Evolutionary conservation across 1,140 invertebrate species (phyloP).

Genomic region (Calephelis virginiensis): DNA sequence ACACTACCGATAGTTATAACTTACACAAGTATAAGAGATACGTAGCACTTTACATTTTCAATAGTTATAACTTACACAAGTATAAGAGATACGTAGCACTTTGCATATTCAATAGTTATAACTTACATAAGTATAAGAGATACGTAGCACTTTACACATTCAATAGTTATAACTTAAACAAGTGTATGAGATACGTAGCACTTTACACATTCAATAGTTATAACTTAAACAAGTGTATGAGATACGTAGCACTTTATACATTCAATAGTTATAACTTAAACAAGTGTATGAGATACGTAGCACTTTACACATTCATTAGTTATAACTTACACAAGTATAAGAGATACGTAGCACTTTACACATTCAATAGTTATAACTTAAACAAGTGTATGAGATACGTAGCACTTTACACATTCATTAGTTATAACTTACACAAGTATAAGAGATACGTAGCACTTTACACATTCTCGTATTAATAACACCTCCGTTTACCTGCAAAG

Average conservation of each 20-base stretch:
- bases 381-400: no score
- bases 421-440: conserved; percentile 11
- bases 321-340: conserved; percentile 5
- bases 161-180: conserved; percentile 3
- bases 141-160: conserved; percentile 33
- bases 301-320: conserved; percentile 35
- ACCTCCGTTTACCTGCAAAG: conserved; percentile 44
- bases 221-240: background rate
- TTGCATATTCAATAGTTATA: conserved; percentile 31
- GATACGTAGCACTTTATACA: conserved; percentile 33
- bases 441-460: conserved; percentile 26
- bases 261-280: background rate
- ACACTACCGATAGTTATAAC: conserved; percentile 3
- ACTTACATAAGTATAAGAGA: background rate
- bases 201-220: conserved; percentile 33
- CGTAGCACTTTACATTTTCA: conserved; percentile 33
- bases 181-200: conserved; percentile 6
- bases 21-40: background rate
- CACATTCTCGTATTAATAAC: conserved; percentile 39
- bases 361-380: no score
- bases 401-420: background rate
- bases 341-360: conserved; percentile 29
- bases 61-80: conserved; percentile 5
- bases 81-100: conserved; percentile 16
- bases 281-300: conserved; percentile 4